Conservation (phyloP, 2,797 vertebrate genomes). For the Hippoglossus hippoglossus region DNA sequence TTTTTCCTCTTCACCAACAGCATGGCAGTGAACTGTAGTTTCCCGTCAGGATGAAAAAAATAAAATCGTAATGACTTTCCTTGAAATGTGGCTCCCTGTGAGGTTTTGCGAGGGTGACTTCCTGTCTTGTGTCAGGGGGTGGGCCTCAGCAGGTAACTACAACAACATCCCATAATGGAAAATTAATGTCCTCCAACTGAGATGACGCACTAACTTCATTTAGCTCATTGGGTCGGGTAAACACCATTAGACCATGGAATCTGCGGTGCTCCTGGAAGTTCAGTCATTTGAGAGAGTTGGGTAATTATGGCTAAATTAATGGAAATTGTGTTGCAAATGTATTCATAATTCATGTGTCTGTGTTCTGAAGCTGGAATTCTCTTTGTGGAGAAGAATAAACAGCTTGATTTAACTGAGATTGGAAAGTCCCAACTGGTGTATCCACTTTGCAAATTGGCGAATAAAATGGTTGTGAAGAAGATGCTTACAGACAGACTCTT, state of each 20-base stretch:
- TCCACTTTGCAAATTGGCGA: constrained; percentile 8
- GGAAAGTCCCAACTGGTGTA: constrained; percentile 37
- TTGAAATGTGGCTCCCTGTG: constrained; percentile 51
- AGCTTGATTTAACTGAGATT: constrained; percentile 43
- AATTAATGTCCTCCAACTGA: constrained; percentile 85
- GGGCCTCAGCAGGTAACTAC: constrained; percentile 80
- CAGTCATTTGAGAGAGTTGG: constrained; percentile 53
- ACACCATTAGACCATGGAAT: constrained; percentile 73
- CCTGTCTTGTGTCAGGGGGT: constrained; percentile 65
- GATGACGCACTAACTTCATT: constrained; percentile 68
- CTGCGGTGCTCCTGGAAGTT: constrained; percentile 60
- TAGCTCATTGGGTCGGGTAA: constrained; percentile 73
- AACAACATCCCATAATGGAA: constrained; percentile 82
- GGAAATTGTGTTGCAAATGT: constrained; percentile 60
- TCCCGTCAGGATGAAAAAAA: constrained; percentile 14
- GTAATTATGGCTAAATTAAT: constrained; percentile 69
- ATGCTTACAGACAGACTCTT: neutral
- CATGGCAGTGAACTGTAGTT: constrained; percentile 53
- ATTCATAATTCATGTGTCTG: constrained; percentile 57
- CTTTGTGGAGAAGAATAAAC: constrained; percentile 36
- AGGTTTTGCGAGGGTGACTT: constrained; percentile 51
- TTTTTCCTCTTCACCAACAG: constrained; percentile 63
- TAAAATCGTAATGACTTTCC: constrained; percentile 59
- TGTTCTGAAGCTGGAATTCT: constrained; percentile 37
- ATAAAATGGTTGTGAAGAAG: neutral